Evolutionary conservation across 2,888 invertebrate species (phyloP), one percentile per base, ranked within the genome.

Genomic region (Rhagonycha fulva): DNA sequence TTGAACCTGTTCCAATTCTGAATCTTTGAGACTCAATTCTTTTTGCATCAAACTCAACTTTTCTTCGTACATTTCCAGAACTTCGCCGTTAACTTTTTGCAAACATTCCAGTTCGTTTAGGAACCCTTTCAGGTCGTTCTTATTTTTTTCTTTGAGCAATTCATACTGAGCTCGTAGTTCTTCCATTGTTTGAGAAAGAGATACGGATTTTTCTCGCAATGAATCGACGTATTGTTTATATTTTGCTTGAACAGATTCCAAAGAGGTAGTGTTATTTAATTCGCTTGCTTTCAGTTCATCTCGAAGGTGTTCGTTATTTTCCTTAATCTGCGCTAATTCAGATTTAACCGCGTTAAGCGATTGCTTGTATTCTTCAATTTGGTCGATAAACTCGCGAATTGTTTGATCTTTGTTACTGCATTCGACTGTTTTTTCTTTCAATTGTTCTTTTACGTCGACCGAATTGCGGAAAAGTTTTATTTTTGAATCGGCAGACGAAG

Each of bases 401-500:
- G 87, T 87, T 71, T 87, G 86, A 78, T 89, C 90, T 86, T 91
- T 90, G 79, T 89, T 89, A 77, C 89, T 88, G 77, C 90, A 89
- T 84, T 91, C 91, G 19, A 89, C 89, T 74, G 85, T 85, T 84
- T 90, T 90, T 75, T 90, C 90, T 80, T 89, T 88, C n/a, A 90
- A 80, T 14, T 28, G 14, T 11, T 86, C 88, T 71, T 90, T 90
- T 14, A 81, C 68, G 72, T 83, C 78, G 72, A 74, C 78, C 9
- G 68, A 19, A 47, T 66, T 74, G 68, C 68, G 78, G 61, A 80
- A 80, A 9, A 81, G 70, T 72, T 81, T 82, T 4, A 70, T 62
- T 68, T 78, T 80, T 1, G 71, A 71, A 9, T 70, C 71, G 47
- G 70, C 62, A 76, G 75, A n/a, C 76, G 71, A 77, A 82, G 82